A percentile compares a stretch with the other conserved stretches of the same genome.
These are phyloP conservation scores for Trichosurus vulpecula DNA, from an alignment of 2,797 vertebrate genomes.

Conservation along the genomic window DNA sequence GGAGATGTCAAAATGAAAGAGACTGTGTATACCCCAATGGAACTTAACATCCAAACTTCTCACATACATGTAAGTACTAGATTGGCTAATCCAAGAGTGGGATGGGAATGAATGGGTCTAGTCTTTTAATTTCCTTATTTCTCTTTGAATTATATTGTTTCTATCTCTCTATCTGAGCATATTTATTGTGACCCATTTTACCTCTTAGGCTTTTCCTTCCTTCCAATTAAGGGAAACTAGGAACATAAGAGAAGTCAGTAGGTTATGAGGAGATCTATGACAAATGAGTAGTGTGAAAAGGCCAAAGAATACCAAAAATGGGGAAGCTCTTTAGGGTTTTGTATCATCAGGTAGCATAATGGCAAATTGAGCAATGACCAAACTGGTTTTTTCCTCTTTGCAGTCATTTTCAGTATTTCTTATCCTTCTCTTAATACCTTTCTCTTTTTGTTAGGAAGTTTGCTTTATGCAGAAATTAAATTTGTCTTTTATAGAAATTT, in stretches of 20 bases:
- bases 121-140: neutral
- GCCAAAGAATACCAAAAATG: neutral
- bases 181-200: neutral
- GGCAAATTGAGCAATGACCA: neutral
- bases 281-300: neutral
- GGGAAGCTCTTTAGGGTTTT: neutral
- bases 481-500: neutral
- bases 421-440: neutral
- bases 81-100: neutral
- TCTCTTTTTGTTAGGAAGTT: neutral
- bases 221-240: neutral
- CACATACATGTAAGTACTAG: neutral
- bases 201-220: neutral
- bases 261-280: neutral
- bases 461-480: neutral
- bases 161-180: neutral
- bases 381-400: neutral
- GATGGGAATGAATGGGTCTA: neutral
- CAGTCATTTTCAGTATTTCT: neutral
- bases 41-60: neutral
- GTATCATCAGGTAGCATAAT: neutral
- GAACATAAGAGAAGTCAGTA: neutral
- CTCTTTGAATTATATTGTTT: neutral
- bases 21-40: no score
- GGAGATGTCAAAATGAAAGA: no score